These are phyloP conservation scores for Trilocha varians DNA, from an alignment of 2,888 invertebrate species.

Conservation along the genomic window DNA sequence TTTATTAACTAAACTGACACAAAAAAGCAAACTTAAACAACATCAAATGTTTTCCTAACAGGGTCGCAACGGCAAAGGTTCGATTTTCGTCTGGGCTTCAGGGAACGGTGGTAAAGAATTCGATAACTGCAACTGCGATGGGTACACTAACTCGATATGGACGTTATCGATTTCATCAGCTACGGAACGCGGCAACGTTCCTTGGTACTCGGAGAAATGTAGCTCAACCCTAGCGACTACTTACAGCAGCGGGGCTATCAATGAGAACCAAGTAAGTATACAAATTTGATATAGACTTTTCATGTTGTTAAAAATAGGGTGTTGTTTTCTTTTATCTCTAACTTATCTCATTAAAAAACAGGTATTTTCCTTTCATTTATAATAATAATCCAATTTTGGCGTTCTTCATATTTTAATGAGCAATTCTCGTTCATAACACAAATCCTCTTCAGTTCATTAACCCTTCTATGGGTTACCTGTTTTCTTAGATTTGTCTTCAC, in stretches of 20 bases:
- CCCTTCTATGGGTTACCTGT: no score
- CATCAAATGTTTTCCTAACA: conserved; percentile 45
- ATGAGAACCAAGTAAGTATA: conserved; percentile 82
- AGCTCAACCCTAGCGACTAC: conserved; percentile 98
- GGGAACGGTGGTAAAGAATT: conserved; percentile 97
- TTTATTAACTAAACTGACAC: no score
- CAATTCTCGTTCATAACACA: no score
- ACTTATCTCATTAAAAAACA: no score
- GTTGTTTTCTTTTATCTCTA: no score
- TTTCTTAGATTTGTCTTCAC: no score
- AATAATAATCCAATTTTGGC: no score
- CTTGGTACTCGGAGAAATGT: conserved; percentile 99
- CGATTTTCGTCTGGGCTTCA: conserved; percentile 99
- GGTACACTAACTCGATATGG: conserved; percentile 99
- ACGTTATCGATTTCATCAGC: conserved; percentile 97
- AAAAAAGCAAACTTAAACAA: no score
- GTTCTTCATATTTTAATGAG: no score
- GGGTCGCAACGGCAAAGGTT: conserved; percentile 95
- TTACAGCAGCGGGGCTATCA: conserved; percentile 95
- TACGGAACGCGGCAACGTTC: conserved; percentile 91
- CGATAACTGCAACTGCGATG: conserved; percentile 99
- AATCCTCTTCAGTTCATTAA: no score
- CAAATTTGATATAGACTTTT: not conserved
- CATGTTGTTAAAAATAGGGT: no score
- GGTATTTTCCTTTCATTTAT: no score